Evolutionary conservation across 2,797 vertebrate genomes (phyloP), one percentile per base, ranked within the genome.

Genomic region (Neosalanx taihuensis): DNA sequence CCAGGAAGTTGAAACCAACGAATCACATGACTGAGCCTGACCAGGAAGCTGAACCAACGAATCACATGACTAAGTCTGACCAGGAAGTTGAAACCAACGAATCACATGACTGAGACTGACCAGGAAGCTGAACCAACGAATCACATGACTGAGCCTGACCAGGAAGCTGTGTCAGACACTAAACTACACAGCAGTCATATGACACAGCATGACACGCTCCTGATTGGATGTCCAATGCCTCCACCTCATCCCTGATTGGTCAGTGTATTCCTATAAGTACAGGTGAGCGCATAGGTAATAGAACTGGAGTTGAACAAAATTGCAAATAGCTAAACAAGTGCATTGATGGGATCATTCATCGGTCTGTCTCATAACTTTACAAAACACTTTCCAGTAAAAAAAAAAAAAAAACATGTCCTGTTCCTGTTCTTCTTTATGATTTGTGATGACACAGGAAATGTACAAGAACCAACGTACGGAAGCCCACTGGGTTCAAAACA

Each of bases 21-120:
- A 92, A 93, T 94, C 93, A 93, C 94, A 94, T 90, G 92, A 94
- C 94, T 79, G 89, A 89, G 91, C 91, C 10, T 6, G 76, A 84
- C 83, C 84, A 67, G 64, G 70, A 85, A 84, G 83, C 78, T 71
- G 35, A 93, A 91, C 88, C 91, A 88, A 90, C 89, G 87, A 37
- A 26, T 26, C 23, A 26, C 1, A 26, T 26, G 23, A 26, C 23
- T 26, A 1, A 26, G 23, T 1, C 23, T 26, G 23, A 26, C 23
- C 23, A 26, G 23, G 23, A 78, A 87, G 90, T 93, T 90, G 86
- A 26, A 93, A 91, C 88, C 91, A 88, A 90, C 89, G 87, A 92
- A 26, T 26, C 23, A 26, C 23, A 26, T 26, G 23, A 26, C 23
- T 37, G 6, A 37, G 9, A 5, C 5, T 6, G 35, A 37, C 35